Base-by-base conservation (phyloP, 2,888 invertebrate species). In the Hirtodrosophila alboralis region DNA sequence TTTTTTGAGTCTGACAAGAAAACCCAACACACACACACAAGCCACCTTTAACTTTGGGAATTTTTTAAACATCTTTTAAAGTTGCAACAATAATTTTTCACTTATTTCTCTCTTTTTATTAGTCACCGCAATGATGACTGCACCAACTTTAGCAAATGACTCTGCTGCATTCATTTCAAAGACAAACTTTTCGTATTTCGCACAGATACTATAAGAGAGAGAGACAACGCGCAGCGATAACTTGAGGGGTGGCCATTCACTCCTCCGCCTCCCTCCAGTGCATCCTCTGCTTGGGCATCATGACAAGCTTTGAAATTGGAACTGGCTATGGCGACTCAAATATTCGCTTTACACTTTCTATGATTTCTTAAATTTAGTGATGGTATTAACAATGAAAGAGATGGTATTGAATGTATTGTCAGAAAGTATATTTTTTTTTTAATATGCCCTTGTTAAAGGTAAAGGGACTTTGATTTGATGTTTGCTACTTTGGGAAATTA, bases 161-260 rank as follows among this genome's bases (percentile, higher is more conserved):
- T 63, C 49, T 53, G 53, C 70, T 74, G 74, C 75, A 70, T 70
- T 69, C 62, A 69, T 74, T 62, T 56, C 54, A 60, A 66, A 74
- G 70, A 48, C 70, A 63, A 75, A 74, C 70, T 74, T 73, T 73
- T 72, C 65, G 72, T 63, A 74, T 65, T 65, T 74, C 43, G 56
- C 61, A 52, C 34, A 61, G 53, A 67, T 37, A 56, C 47, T 18
- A 36, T 56, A n/a, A n/a, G n/a, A n/a, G n/a, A 33, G 18, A 16
- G 28, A 14, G 16, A 10, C 43, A 13, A 44, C 28, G 43, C 13
- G 34, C 30, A 37, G 30, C 30, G 34, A 57, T 31, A 56, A 38
- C 41, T 57, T 57, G 14, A 13, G 23, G 36, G 27, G 33, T 34
- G 31, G 31, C 38, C 38, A 38, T 26, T 38, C 30, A 10, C 43